Evolutionary conservation across 1,140 invertebrate genomes (phyloP), one percentile per base, ranked within the genome.

Genomic region (Drosophila parvula): DNA sequence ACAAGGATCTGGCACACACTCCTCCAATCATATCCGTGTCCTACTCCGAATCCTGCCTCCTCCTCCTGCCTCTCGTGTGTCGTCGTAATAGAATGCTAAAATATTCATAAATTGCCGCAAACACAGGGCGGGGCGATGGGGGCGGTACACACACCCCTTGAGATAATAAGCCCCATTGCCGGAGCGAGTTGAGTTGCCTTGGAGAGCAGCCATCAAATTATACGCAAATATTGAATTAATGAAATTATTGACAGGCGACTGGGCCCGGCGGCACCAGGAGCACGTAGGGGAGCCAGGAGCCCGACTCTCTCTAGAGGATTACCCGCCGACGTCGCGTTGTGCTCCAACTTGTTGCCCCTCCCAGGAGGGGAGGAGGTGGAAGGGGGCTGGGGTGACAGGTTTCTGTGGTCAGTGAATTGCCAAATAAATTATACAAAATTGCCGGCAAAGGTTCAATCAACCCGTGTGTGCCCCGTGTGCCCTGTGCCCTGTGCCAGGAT

Each of bases 231-330:
- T 80, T 80, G 78, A 80, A 80, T 80, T 85, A 85, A 85, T 85
- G 74, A 85, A 75, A 85, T 85, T 85, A 85, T 85, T 85, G 78
- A 81, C 74, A 73, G 83, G 53, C 83, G 69, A 81, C 74, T 85
- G 78, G 63, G 78, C 73, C 22, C 8, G 10, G 43, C 11, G 14
- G 57, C 8, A 22, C 18, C n/a, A 7, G 58, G 12, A 18, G 38
- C 16, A 22, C 38, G 18, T 28, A 14, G 32, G 4, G 22, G 32
- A 18, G 11, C 32, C 50, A 34, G 30, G 30, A 51, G 50, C 50
- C 12, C 11, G 18, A 12, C 41, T 34, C 68, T 34, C 68, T 28
- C 63, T 11, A 0, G 61, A 30, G 51, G 67, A 50, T 48, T 36
- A 10, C 53, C n/a, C 34, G 34, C 5, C 30, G 32, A 10, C 16